A percentile compares a stretch with the other conserved stretches of the same genome.
phyloP scores from a whole-genome alignment of 2,797 vertebrate genomes.

The Gallinago solitaria region DNA sequence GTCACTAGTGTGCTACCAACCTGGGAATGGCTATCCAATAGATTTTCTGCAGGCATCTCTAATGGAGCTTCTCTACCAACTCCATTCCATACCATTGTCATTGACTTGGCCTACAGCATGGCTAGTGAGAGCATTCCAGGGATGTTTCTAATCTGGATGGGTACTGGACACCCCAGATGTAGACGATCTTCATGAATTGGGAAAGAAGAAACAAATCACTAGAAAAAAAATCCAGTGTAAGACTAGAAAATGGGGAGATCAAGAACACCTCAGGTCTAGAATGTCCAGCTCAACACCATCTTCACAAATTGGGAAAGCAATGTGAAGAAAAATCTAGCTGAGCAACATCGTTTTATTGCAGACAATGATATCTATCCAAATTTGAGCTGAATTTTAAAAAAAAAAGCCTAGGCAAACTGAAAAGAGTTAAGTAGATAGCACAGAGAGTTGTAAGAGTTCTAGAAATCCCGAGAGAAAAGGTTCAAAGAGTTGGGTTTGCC shows the following conservation, averaged over 20 bases:
- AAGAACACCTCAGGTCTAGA: neutral
- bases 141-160: accelerated
- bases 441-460: neutral
- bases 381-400: neutral
- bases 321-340: neutral
- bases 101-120: neutral
- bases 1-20: neutral
- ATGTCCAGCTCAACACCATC: neutral
- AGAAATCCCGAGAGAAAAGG: neutral
- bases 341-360: neutral
- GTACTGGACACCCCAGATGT: neutral
- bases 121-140: neutral
- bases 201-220: neutral
- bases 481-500: neutral
- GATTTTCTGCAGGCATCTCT: neutral
- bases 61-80: neutral
- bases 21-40: neutral
- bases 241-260: neutral
- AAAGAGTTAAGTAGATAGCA: neutral
- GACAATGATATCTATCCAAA: neutral
- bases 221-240: neutral
- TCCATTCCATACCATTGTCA: neutral
- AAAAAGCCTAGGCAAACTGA: neutral
- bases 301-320: neutral
- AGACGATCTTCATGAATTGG: neutral